A percentile compares a stretch with the other conserved stretches of the same genome.
Conservation (phyloP, 2,113 vertebrate species). For the Anhinga rufa region DNA sequence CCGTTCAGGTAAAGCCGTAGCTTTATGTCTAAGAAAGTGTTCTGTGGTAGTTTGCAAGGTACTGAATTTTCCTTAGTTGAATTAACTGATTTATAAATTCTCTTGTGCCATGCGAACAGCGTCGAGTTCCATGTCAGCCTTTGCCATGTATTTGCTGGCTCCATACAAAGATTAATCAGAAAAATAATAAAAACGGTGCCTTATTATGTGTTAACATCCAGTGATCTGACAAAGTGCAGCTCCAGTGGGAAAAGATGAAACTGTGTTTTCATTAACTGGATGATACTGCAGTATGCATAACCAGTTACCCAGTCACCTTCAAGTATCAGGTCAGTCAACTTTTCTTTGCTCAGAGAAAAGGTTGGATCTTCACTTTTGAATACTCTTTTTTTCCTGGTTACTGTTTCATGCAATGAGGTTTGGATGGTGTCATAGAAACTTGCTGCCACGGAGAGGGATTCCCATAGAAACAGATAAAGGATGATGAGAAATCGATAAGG, state of each 20-base stretch:
- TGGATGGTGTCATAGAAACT: not conserved
- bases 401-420: not conserved
- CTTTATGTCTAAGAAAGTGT: not conserved
- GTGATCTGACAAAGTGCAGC: not conserved
- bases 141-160: not conserved
- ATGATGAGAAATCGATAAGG: not conserved
- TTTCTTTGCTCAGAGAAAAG: not conserved
- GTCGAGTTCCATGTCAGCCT: not conserved
- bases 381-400: not conserved
- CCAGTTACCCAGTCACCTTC: not conserved
- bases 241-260: not conserved
- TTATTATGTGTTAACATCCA: not conserved
- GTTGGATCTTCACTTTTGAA: not conserved
- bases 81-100: not conserved
- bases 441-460: not conserved
- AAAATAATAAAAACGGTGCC: not conserved
- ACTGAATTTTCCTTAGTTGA: not conserved
- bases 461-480: not conserved
- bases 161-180: not conserved
- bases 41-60: not conserved
- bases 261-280: not conserved
- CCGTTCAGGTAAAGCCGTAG: fast-evolving
- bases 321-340: not conserved
- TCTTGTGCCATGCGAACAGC: not conserved
- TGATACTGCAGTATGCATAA: not conserved